These are phyloP conservation scores for Drosophila navojoa DNA, from an alignment of 1,140 invertebrate species.

Conservation along the genomic window DNA sequence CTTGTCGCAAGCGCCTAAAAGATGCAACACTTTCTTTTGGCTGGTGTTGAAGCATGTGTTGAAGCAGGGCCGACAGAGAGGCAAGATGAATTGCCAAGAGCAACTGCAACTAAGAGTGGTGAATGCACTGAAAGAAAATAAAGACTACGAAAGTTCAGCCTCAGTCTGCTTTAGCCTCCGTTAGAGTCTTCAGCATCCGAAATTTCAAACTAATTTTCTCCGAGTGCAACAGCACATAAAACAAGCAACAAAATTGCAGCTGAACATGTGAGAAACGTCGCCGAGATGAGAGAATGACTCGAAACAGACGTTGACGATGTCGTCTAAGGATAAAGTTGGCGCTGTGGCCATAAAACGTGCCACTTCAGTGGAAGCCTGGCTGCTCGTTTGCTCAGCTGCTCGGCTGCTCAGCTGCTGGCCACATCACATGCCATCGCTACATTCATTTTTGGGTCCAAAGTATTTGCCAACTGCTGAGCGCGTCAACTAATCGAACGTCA, in stretches of 20 bases:
- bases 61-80: neutral
- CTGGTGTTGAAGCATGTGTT: conserved; percentile 47
- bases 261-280: conserved; percentile 62
- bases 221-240: conserved; percentile 60
- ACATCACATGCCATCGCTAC: conserved; percentile 58
- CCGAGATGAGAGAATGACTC: conserved; percentile 38
- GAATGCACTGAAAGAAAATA: conserved; percentile 36
- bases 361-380: conserved; percentile 10
- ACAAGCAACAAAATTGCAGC: conserved; percentile 69
- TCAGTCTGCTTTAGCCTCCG: neutral
- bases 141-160: neutral
- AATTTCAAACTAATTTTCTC: neutral
- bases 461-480: conserved; percentile 56
- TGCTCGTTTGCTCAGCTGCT: neutral
- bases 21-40: conserved; percentile 53
- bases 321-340: conserved; percentile 70
- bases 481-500: conserved; percentile 74
- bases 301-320: conserved; percentile 70
- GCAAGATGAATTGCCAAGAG: neutral
- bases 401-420: conserved; percentile 13
- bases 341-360: conserved; percentile 73
- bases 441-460: conserved; percentile 51
- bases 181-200: neutral
- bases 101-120: conserved; percentile 10
- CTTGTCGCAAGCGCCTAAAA: conserved; percentile 35